Conservation (phyloP, 2,797 vertebrate genomes). For the Phaenicophaeus curvirostris region DNA sequence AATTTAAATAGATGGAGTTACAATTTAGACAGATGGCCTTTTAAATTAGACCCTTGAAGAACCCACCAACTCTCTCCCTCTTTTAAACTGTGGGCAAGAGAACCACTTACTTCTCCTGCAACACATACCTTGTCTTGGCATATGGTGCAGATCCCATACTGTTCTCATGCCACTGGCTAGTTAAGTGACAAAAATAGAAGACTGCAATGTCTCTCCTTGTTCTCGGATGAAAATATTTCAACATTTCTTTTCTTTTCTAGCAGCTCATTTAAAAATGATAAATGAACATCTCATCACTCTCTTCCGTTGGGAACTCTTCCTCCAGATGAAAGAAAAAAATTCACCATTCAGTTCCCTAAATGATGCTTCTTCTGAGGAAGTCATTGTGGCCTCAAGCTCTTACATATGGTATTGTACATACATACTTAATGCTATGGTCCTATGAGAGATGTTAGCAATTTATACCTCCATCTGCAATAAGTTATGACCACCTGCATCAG, state of each 20-base stretch:
- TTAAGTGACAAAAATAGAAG: background rate
- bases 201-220: background rate
- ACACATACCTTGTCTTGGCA: background rate
- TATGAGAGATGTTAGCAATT: constrained; percentile 45
- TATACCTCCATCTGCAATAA: constrained; percentile 30
- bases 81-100: background rate
- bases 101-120: background rate
- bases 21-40: background rate
- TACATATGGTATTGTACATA: constrained; percentile 11
- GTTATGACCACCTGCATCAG: constrained; percentile 54
- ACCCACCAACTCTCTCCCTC: background rate
- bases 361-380: background rate
- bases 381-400: background rate
- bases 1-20: background rate
- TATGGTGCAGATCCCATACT: background rate
- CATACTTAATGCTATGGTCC: background rate
- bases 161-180: background rate
- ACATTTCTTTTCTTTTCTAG: background rate
- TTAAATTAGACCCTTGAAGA: background rate
- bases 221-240: background rate
- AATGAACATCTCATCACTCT: constrained; percentile 14
- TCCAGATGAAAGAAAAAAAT: constrained; percentile 2
- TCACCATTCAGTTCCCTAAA: background rate
- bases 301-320: background rate
- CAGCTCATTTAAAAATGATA: constrained; percentile 12